Evolutionary conservation across 2,888 invertebrate species (phyloP).

Genomic region (Campoletis raptor): DNA sequence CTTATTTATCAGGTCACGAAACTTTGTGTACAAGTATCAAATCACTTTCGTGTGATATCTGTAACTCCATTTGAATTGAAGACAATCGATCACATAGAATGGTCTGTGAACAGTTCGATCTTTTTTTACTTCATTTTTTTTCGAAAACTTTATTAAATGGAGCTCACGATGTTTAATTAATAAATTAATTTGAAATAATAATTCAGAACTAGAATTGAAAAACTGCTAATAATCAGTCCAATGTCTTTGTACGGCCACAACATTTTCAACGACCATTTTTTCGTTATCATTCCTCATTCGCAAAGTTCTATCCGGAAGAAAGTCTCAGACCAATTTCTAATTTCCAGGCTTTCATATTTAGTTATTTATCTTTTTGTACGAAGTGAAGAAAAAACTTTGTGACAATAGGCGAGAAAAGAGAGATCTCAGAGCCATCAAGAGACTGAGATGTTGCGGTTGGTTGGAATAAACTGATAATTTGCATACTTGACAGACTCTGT

Average conservation of each 20-base stretch:
- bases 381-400: neutral
- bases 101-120: neutral
- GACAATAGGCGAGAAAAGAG: slow-evolving; percentile 38
- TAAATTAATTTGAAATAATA: neutral
- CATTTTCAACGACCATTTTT: neutral
- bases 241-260: neutral
- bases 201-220: no score
- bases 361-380: slow-evolving; percentile 1
- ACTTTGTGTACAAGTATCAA: neutral
- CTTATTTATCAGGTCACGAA: neutral
- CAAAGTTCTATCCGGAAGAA: neutral
- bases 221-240: neutral
- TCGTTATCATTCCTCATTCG: neutral
- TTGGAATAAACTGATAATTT: slow-evolving; percentile 67
- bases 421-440: slow-evolving; percentile 21
- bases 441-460: slow-evolving; percentile 44
- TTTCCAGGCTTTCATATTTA: neutral
- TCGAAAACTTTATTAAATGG: no score
- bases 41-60: neutral
- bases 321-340: neutral
- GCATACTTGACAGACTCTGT: slow-evolving; percentile 68
- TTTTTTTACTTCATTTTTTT: neutral
- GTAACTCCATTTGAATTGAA: neutral
- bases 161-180: neutral
- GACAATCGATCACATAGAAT: neutral